A percentile compares a stretch with the other conserved stretches of the same genome.
phyloP scores from a whole-genome alignment of 2,888 invertebrate species.

The Norana najaformis region DNA sequence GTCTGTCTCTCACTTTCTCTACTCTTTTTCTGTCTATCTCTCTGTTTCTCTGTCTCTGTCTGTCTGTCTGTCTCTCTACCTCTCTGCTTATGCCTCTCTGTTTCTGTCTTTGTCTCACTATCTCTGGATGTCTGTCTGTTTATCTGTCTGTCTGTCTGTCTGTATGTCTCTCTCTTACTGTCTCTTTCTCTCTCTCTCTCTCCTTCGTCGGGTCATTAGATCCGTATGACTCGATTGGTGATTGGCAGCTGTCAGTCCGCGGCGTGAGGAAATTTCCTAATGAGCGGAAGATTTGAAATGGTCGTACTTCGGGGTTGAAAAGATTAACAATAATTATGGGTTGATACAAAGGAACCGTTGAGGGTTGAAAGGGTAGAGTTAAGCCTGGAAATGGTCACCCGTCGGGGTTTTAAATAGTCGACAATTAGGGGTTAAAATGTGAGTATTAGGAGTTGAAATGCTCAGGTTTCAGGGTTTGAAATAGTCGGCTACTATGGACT shows the following conservation, averaged over 20 bases:
- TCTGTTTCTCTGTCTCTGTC: neutral
- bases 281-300: neutral
- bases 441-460: too few relatives aligned
- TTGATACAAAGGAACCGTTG: too few relatives aligned
- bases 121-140: neutral
- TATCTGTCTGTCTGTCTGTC: neutral
- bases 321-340: neutral
- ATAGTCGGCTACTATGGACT: too few relatives aligned
- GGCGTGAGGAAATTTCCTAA: neutral
- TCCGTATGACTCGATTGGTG: too few relatives aligned
- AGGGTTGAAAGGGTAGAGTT: too few relatives aligned
- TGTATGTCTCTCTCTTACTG: neutral
- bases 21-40: neutral
- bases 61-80: neutral
- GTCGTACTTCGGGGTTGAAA: neutral
- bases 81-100: neutral
- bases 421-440: too few relatives aligned
- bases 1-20: too few relatives aligned
- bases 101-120: neutral
- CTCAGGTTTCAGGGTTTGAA: too few relatives aligned
- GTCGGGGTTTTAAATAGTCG: too few relatives aligned
- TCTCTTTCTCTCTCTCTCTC: neutral
- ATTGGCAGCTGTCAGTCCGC: too few relatives aligned
- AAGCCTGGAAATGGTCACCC: too few relatives aligned
- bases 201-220: too few relatives aligned